Evolutionary conservation across 92 coral and sea anemone species (phyloP).

Genomic region (Heliopora coerulea): DNA sequence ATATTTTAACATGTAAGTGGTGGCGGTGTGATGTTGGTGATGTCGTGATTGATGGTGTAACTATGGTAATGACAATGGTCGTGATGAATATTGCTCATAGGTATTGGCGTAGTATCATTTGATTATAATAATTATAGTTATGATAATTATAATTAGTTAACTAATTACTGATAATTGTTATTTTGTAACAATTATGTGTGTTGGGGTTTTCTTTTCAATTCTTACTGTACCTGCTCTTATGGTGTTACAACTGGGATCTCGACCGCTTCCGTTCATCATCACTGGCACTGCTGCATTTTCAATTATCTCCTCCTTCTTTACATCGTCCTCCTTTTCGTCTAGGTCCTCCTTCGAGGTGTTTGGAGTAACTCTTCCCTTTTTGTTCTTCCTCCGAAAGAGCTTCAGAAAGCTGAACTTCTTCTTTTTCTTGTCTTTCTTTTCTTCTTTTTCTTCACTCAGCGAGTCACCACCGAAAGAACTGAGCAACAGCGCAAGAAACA

Average conservation of each 20-base stretch:
- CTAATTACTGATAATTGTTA: no score
- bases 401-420: constrained; percentile 48
- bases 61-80: no score
- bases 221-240: constrained; percentile 9
- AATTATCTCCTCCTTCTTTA: constrained; percentile 61
- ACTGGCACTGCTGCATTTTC: constrained; percentile 64
- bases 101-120: no score
- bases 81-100: no score
- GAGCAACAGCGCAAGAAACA: constrained; percentile 92
- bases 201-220: no score
- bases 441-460: constrained; percentile 58
- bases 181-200: no score
- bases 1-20: no score
- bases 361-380: constrained; percentile 40
- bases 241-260: constrained; percentile 45
- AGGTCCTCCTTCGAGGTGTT: constrained; percentile 57
- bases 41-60: no score
- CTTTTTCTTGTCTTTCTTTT: constrained; percentile 73
- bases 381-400: constrained; percentile 17
- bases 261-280: constrained; percentile 56
- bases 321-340: constrained; percentile 65
- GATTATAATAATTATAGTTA: no score
- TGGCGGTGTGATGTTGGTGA: no score
- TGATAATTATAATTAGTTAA: no score
- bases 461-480: constrained; percentile 86